Evolutionary conservation across 2,113 vertebrate genomes (phyloP).

Genomic region (Ornithorhynchus anatinus): DNA sequence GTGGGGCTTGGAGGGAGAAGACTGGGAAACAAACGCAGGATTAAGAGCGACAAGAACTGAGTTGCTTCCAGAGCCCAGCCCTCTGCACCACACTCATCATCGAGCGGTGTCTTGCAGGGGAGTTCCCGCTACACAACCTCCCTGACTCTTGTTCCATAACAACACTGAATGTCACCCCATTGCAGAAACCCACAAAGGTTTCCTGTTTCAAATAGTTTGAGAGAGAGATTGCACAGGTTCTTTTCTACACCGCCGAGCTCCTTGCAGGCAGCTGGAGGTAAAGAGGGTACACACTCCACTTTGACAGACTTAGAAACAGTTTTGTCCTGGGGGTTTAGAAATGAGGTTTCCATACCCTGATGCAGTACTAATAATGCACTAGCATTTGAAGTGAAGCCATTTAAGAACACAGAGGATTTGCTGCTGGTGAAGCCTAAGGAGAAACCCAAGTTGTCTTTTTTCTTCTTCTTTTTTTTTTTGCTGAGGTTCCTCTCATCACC

Average conservation of each 20-base stretch:
- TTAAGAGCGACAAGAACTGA: neutral
- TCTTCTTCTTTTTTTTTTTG: no score
- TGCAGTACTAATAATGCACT: no score
- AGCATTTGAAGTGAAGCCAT: no score
- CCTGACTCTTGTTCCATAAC: slow-evolving; percentile 38
- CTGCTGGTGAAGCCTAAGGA: no score
- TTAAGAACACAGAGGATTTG: no score
- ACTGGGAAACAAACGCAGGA: neutral
- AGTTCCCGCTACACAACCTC: slow-evolving; percentile 27
- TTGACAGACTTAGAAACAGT: neutral
- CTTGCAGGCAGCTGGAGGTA: slow-evolving; percentile 3
- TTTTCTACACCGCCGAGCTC: neutral
- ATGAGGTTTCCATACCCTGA: no score
- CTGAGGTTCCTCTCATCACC: no score
- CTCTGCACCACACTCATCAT: no score
- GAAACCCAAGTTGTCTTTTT: no score
- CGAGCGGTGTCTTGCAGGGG: neutral
- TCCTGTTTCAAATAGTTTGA: slow-evolving; percentile 58
- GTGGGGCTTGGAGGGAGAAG: neutral
- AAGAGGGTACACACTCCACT: neutral
- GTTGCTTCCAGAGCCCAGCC: no score
- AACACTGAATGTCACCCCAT: slow-evolving; percentile 7
- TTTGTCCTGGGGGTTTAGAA: no score
- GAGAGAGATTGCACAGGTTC: slow-evolving; percentile 35
- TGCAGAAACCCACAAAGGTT: slow-evolving; percentile 56